Evolutionary conservation across 2,888 invertebrate genomes (phyloP), one percentile per base, ranked within the genome.

Genomic region (Galeopsomyia nigrocyanea): DNA sequence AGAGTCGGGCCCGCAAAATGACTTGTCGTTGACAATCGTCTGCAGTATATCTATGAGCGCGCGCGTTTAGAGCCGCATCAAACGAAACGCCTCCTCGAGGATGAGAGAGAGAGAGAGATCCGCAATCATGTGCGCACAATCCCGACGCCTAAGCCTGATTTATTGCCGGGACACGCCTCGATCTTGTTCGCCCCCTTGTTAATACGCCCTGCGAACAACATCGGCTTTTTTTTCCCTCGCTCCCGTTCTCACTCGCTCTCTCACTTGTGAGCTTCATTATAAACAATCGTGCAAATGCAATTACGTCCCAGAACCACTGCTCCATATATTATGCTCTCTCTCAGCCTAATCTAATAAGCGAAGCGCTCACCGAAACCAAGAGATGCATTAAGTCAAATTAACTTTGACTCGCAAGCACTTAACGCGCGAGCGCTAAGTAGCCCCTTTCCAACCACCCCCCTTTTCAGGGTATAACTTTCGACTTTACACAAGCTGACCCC

Each of bases 381-480:
- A 21, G 51, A 21, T 71, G 63, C 79, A 77, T 77, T 77, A 78
- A 73, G 56, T 76, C 66, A 75, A 79, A 78, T 78, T 79, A 77
- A 78, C 78, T 78, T 75, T 69, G 68, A 68, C 75, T 75, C 72
- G 76, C 77, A 76, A 39, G 79, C 79, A 78, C 79, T 79, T 79
- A 79, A 76, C 77, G 68, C 17, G 74, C 31, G 79, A 66, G 78
- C 78, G 73, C 76, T 75, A 78, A 79, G 78, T 79, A 78, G 76
- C 76, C 68, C 78, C 73, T 78, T 77, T 77, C 73, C 77, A 10
- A 1, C 7, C 39, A 9, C 1, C 7, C 13, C n/a, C n/a, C n/a
- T n/a, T n/a, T n/a, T n/a, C n/a, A n/a, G n/a, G 13, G 1, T 39
- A 10, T 10, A 10, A 39, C 39, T 39, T 26, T 26, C 26, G 39